Evolutionary conservation across 2,888 invertebrate species (phyloP), one percentile per base, ranked within the genome.

Genomic region (Ennomos quercinarius): DNA sequence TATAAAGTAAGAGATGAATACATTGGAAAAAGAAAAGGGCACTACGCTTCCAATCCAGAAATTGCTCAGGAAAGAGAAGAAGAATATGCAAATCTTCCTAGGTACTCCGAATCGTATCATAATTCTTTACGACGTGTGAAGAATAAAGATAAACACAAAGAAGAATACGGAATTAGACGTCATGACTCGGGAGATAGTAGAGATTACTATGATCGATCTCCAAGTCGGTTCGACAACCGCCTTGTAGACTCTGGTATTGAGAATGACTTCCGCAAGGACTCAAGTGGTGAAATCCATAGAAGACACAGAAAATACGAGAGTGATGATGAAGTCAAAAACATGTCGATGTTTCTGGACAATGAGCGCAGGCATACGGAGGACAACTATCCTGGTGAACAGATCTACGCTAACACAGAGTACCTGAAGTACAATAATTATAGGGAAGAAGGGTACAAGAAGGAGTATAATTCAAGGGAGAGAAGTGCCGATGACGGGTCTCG

Each of bases 211-310:
- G 84, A 90, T 55, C 81, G 81, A 64, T 89, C 92, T 9, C 92
- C 93, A 1, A 86, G 90, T 51, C 80, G 93, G 57, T 87, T 84
- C 54, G 93, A 93, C 45, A 95, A 94, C 73, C 93, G 95, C 53
- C 89, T 95, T 51, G 95, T 95, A 2, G 96, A 97, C 86, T 97
- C 96, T 0, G 96, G 97, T 0, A 96, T 96, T 65, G 96, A 96
- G 76, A 96, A 96, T 69, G 96, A 97, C 81, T 96, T 96, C 73
- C 93, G 96, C 51, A 94, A 96, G 64, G 96, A 96, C 72, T 95
- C 96, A 0, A 94, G 93, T 70, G 93, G 93, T 12, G 94, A 94
- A 59, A 80, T 94, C 12, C 83, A 89, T 55, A 81, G 81, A 57
- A 81, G 82, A 61, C 76, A 81, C 47, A 78, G 81, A 58, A 86